phyloP scores from a whole-genome alignment of 2,797 vertebrate genomes.

The Hyperoplus lanceolatus region DNA sequence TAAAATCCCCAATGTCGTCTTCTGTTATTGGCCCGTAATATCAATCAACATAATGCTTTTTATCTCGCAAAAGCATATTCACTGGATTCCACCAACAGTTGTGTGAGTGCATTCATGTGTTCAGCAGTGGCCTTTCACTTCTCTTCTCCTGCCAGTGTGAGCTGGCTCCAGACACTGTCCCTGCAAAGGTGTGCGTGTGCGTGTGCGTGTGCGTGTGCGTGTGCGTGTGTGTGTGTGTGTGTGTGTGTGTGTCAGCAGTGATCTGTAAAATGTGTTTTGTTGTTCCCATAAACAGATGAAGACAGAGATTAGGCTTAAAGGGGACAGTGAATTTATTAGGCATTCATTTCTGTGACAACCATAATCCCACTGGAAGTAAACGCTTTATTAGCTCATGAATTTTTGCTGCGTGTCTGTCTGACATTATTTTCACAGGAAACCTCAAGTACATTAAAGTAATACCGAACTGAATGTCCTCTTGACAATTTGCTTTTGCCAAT shows the following conservation, averaged over 20 bases:
- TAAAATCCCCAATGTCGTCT: conserved; percentile 35
- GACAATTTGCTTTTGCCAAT: conserved; percentile 13
- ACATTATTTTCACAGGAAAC: conserved; percentile 26
- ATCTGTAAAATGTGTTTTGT: conserved; percentile 81
- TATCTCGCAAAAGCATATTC: conserved; percentile 70
- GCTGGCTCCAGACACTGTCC: conserved; percentile 64
- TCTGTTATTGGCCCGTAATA: conserved; percentile 49
- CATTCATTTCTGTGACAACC: conserved; percentile 74
- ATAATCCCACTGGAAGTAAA: conserved; percentile 72
- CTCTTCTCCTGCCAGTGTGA: conserved; percentile 61
- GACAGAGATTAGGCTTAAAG: conserved; percentile 79
- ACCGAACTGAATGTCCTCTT: conserved; percentile 21
- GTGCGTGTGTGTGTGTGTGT: conserved; percentile 13
- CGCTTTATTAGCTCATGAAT: conserved; percentile 78
- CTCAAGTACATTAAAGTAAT: conserved; percentile 27
- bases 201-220: conserved; percentile 24
- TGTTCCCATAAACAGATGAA: conserved; percentile 80
- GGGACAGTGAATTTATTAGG: conserved; percentile 73
- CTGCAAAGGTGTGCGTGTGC: conserved; percentile 72
- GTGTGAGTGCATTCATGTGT: conserved; percentile 70
- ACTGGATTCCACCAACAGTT: conserved; percentile 63
- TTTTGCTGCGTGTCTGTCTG: conserved; percentile 41
- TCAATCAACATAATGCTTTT: conserved; percentile 72
- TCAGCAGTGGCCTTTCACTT: conserved; percentile 66
- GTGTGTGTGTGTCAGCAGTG: conserved; percentile 61